Conservation (phyloP, 1,140 invertebrate genomes). For the Ditylenchus dipsaci region DNA sequence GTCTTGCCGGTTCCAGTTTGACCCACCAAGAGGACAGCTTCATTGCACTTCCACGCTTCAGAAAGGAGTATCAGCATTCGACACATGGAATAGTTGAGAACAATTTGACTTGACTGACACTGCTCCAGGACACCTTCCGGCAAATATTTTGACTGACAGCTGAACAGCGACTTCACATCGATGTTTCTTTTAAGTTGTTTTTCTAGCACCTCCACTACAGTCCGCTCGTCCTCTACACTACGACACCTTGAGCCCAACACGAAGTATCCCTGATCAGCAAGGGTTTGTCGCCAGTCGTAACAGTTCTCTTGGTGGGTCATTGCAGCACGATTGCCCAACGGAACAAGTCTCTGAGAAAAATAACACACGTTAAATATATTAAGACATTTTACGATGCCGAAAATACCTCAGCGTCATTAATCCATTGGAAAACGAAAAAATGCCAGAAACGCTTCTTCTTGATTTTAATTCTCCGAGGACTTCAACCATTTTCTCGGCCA, state of each 20-base stretch:
- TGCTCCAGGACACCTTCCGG: constrained; percentile 13
- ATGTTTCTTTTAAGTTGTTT: constrained; percentile 79
- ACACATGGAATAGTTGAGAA: constrained; percentile 64
- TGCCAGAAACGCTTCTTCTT: constrained; percentile 33
- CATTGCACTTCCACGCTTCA: constrained; percentile 80
- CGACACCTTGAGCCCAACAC: constrained; percentile 86
- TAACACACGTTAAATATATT: not conserved
- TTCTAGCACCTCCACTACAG: constrained; percentile 67
- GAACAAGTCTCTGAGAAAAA: constrained; percentile 75
- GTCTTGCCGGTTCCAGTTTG: constrained; percentile 99
- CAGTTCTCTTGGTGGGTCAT: constrained; percentile 58
- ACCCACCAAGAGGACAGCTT: constrained; percentile 90
- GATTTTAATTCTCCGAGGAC: constrained; percentile 68
- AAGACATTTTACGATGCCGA: not conserved
- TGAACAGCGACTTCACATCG: constrained; percentile 72
- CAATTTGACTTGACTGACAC: not conserved
- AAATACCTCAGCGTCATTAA: constrained; percentile 49
- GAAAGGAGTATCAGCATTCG: constrained; percentile 83
- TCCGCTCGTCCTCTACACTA: constrained; percentile 70
- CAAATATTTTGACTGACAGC: constrained; percentile 67
- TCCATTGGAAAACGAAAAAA: constrained; percentile 48
- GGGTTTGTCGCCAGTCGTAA: constrained; percentile 94
- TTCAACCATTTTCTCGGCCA: constrained; percentile 83
- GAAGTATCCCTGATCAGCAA: constrained; percentile 90
- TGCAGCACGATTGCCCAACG: constrained; percentile 83